Evolutionary conservation across 2,113 vertebrate genomes (phyloP).

Genomic region (Nyctibius bracteatus): DNA sequence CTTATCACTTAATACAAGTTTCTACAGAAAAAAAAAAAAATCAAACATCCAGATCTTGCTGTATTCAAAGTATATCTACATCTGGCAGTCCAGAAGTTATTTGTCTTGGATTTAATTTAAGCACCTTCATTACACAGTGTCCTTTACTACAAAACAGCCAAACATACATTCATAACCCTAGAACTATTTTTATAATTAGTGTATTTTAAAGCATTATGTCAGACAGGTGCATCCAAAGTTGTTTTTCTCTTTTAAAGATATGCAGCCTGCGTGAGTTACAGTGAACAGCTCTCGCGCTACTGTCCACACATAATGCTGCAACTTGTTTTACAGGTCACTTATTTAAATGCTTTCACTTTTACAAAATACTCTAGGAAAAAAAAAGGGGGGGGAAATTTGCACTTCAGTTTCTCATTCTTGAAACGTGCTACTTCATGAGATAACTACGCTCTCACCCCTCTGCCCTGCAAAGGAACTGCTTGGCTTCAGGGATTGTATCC

Average conservation of each 20-base stretch:
- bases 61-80: slow-evolving; percentile 70
- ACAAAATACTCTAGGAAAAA: slow-evolving; percentile 55
- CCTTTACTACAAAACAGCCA: slow-evolving; percentile 73
- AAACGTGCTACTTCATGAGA: slow-evolving; percentile 48
- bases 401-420: slow-evolving; percentile 50
- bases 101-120: slow-evolving; percentile 69
- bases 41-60: slow-evolving; percentile 63
- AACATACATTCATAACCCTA: slow-evolving; percentile 71
- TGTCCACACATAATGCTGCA: slow-evolving; percentile 15
- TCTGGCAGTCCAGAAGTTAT: slow-evolving; percentile 62
- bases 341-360: slow-evolving; percentile 69
- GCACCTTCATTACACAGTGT: slow-evolving; percentile 75
- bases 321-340: slow-evolving; percentile 42
- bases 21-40: slow-evolving; percentile 39
- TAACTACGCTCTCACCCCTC: slow-evolving; percentile 8
- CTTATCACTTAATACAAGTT: slow-evolving; percentile 67
- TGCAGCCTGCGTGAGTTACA: neutral
- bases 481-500: neutral
- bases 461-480: slow-evolving; percentile 40
- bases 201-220: slow-evolving; percentile 66
- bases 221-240: slow-evolving; percentile 15
- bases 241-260: slow-evolving; percentile 28
- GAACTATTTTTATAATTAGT: slow-evolving; percentile 57
- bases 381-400: slow-evolving; percentile 32
- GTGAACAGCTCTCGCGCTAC: neutral